Evolutionary conservation across 92 coral and sea anemone genomes (phyloP), one percentile per base, ranked within the genome.

Genomic region (Palythoa heliodiscus): DNA sequence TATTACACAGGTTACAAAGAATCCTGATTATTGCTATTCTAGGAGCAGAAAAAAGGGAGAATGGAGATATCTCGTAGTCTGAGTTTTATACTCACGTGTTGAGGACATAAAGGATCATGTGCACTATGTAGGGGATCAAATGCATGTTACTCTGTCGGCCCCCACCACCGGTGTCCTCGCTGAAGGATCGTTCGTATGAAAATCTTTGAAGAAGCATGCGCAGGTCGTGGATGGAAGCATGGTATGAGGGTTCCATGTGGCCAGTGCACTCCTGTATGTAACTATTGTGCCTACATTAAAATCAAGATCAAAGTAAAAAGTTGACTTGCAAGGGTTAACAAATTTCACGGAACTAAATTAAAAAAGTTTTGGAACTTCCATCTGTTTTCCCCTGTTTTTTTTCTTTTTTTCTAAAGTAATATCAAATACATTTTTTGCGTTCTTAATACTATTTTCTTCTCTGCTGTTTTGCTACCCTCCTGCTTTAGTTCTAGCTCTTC

Each of bases 151-250:
- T 92, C 85, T 96, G 96, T 69, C 98, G 92, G 76, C 99, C 99
- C 64, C 99, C 99, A 16, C 99, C 99, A 43, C 96, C 98, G 8
- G 99, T 94, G 90, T 96, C 98, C 61, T 94, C 99, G 70, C 98
- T 96, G 89, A 96, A 96, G 13, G 99, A 92, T 54, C 91, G 88
- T 78, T 96, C 99, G 81, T 89, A 90, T 12, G 99, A 92, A 90
- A 96, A 96, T 60, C 99, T 92, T 86, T 91, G 95, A 14, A 96
- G 85, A 78, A 96, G 87, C 81, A 92, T 92, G 69, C 99, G 95
- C 57, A 96, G 90, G 70, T 96, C 99, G 79, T 96, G 99, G 83
- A 96, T 81, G 3, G 96, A 89, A 72, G 93, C 89, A 84, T 96
- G 98, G 79, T 91, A 96, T 9, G 98, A 94, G 37, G 99, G 99